These are phyloP conservation scores for Notocelia uddmanniana DNA, from an alignment of 2,888 invertebrate genomes.

Conservation along the genomic window DNA sequence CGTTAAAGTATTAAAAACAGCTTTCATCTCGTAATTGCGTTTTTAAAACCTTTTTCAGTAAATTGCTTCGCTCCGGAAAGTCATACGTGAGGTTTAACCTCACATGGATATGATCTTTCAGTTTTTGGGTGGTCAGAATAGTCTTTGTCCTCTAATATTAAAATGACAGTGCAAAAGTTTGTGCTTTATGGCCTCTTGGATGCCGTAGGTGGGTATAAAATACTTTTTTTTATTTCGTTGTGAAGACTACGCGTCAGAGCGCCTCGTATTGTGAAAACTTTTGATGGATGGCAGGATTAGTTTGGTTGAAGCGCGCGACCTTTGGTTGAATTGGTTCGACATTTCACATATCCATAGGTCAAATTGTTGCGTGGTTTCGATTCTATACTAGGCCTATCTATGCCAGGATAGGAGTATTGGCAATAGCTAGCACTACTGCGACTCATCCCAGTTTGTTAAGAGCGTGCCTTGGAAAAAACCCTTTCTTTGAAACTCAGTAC, in stretches of 20 bases:
- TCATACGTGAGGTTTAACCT: not conserved
- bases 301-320: not conserved
- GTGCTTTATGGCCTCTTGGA: conserved; percentile 28
- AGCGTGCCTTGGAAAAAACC: no score
- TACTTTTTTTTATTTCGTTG: conserved; percentile 4
- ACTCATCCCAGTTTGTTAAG: no score
- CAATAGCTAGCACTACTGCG: no score
- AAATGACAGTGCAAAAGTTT: conserved; percentile 43
- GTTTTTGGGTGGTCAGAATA: not conserved
- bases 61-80: conserved; percentile 6
- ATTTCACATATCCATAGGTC: not conserved
- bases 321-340: not conserved
- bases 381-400: no score
- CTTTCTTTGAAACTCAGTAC: no score
- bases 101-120: not conserved
- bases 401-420: no score
- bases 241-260: not conserved
- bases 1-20: conserved; percentile 42
- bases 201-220: conserved; percentile 17
- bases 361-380: not conserved
- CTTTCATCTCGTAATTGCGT: conserved; percentile 42
- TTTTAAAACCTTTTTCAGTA: conserved; percentile 40
- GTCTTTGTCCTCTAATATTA: conserved; percentile 38
- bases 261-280: not conserved
- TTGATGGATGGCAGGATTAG: not conserved